Conservation (phyloP, 23 tunicate species). For the Ascidia mentula region DNA sequence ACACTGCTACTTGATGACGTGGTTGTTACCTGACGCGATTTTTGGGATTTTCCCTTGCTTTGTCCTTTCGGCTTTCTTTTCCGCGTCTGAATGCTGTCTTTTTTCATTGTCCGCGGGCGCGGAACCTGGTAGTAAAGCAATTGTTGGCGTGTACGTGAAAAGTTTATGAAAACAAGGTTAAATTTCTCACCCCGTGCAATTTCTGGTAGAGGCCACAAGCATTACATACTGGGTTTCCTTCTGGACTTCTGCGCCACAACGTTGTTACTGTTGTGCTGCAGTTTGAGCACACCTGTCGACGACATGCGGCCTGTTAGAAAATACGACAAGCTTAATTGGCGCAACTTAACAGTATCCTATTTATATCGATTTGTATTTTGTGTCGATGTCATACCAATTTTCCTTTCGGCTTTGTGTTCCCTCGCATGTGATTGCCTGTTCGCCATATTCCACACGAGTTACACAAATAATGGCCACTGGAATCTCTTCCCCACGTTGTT, state of each 20-base stretch:
- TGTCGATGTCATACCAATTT: constrained; percentile 56
- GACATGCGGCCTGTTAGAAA: constrained; percentile 24
- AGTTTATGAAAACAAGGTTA: too few species aligned
- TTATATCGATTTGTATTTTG: constrained; percentile 10
- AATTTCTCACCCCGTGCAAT: constrained; percentile 59
- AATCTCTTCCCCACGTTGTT: constrained; percentile 48
- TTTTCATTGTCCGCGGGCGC: constrained; percentile 89
- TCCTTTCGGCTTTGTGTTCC: constrained; percentile 52
- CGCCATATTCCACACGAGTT: constrained; percentile 51
- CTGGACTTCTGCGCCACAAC: constrained; percentile 93
- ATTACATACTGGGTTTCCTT: constrained; percentile 92
- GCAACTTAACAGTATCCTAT: not conserved
- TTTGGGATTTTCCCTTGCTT: constrained; percentile 53
- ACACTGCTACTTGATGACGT: constrained; percentile 4
- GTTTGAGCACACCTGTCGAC: constrained; percentile 81
- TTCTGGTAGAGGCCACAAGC: constrained; percentile 97
- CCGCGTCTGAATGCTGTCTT: constrained; percentile 95
- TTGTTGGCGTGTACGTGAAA: too few species aligned
- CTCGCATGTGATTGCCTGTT: constrained; percentile 29
- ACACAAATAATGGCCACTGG: constrained; percentile 35
- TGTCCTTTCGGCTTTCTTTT: constrained; percentile 92
- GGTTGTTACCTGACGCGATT: not conserved
- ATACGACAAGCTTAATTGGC: not conserved
- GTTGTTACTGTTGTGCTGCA: constrained; percentile 91
- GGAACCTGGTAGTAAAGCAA: constrained; percentile 42